Conservation (phyloP, 2,113 vertebrate species). For the Prunella himalayana region DNA sequence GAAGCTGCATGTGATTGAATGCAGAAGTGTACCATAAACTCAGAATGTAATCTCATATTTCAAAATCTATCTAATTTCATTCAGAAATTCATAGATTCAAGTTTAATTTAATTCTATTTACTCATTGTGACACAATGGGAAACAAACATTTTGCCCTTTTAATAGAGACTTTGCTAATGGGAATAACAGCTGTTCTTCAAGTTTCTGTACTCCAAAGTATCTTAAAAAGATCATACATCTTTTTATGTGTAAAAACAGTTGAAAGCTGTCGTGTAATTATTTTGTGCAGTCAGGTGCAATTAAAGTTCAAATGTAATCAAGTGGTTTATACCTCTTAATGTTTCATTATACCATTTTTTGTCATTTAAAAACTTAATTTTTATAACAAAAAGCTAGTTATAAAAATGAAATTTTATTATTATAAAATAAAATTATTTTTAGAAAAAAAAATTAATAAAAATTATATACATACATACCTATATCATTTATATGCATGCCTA, state of each 20-base stretch:
- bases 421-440: background rate
- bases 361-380: background rate
- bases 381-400: background rate
- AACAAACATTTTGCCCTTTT: background rate
- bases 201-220: background rate
- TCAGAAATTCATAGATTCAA: background rate
- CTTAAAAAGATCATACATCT: background rate
- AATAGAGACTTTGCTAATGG: background rate
- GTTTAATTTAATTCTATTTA: background rate
- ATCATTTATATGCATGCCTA: background rate
- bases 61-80: background rate
- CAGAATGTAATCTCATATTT: background rate
- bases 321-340: background rate
- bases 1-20: rapidly evolving
- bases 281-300: background rate
- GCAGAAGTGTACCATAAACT: background rate
- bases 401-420: background rate
- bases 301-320: background rate
- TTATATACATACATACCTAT: background rate
- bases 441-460: background rate
- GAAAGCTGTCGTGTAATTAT: background rate
- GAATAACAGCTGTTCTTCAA: background rate
- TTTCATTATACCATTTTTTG: background rate
- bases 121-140: background rate
- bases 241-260: background rate